A percentile compares a stretch with the other conserved stretches of the same genome.
phyloP scores from a whole-genome alignment of 1,140 invertebrate species.

The Bicyclus anynana region DNA sequence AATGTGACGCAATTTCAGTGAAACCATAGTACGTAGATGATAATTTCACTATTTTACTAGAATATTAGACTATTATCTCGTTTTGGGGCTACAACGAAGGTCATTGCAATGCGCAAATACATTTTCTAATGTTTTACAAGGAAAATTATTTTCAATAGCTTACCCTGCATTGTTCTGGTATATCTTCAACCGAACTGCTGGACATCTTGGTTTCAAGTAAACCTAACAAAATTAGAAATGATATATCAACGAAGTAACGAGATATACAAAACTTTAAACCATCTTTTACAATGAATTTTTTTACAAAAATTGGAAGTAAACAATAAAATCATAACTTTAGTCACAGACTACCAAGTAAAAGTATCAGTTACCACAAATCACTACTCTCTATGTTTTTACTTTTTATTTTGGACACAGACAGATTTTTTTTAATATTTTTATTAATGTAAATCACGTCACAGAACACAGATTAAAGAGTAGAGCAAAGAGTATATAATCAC shows the following conservation, averaged over 20 bases:
- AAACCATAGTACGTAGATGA: constrained; percentile 1
- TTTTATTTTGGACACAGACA: no score
- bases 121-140: constrained; percentile 21
- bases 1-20: constrained; percentile 27
- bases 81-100: constrained; percentile 25
- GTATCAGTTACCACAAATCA: no score
- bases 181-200: constrained; percentile 57
- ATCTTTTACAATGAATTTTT: background rate
- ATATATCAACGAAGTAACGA: no score
- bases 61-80: background rate
- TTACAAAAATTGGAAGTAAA: background rate
- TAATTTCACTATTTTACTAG: background rate
- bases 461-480: no score
- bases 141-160: constrained; percentile 29
- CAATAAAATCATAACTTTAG: background rate
- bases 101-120: constrained; percentile 21
- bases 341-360: background rate
- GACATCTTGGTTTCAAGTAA: constrained; percentile 37
- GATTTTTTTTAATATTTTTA: no score
- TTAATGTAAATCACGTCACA: no score
- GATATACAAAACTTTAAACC: background rate
- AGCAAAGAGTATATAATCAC: no score
- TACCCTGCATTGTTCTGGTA: constrained; percentile 62
- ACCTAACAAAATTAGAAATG: background rate
- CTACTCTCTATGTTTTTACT: no score